These are phyloP conservation scores for Sminthurinus aureus DNA, from an alignment of 2,888 invertebrate species.

Conservation along the genomic window DNA sequence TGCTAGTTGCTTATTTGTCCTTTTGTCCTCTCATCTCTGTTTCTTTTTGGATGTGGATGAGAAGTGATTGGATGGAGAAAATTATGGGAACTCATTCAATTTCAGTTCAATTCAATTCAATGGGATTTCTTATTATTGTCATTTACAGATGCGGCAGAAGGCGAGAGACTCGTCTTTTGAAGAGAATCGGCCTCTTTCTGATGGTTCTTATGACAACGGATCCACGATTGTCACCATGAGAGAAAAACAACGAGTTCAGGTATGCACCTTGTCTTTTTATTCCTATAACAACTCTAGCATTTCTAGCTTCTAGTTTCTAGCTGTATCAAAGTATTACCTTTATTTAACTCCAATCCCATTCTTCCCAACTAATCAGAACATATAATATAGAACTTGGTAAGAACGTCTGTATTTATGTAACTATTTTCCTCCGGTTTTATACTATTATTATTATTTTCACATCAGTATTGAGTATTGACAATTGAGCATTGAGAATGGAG, in stretches of 20 bases:
- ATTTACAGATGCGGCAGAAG: slow-evolving; percentile 62
- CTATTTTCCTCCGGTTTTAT: background rate
- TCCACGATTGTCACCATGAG: slow-evolving; percentile 63
- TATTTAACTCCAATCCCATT: too few relatives aligned
- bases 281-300: background rate
- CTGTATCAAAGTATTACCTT: too few relatives aligned
- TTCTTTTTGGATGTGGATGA: slow-evolving; percentile 1
- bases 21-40: background rate
- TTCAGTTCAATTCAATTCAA: background rate
- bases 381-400: too few relatives aligned
- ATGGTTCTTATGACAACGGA: slow-evolving; percentile 62
- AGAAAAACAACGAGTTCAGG: slow-evolving; percentile 62
- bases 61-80: slow-evolving; percentile 30
- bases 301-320: background rate
- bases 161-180: slow-evolving; percentile 61
- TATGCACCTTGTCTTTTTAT: slow-evolving; percentile 43
- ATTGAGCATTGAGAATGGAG: too few relatives aligned
- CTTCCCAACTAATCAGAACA: too few relatives aligned
- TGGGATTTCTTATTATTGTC: slow-evolving; percentile 39
- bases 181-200: slow-evolving; percentile 62
- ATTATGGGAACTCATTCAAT: background rate
- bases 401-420: too few relatives aligned
- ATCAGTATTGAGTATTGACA: background rate
- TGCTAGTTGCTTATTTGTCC: slow-evolving; percentile 35
- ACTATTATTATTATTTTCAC: slow-evolving; percentile 9